Base-by-base conservation (phyloP, 2,888 invertebrate species). In the Galeruca laticollis region DNA sequence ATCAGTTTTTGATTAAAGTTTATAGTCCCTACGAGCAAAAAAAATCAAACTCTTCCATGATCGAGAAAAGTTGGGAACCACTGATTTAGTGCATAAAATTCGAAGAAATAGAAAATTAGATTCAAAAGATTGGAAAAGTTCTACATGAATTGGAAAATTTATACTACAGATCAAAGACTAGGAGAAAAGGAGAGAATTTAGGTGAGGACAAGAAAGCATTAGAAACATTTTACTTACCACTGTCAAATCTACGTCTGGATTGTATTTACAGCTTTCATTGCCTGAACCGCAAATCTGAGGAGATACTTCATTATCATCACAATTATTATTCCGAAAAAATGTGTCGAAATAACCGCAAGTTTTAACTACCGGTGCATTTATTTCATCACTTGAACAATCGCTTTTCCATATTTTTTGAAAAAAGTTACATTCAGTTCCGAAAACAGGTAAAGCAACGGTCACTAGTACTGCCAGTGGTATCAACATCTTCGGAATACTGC, bases 241-340 rank as follows among this genome's bases (percentile, higher is more conserved):
- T 67, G 76, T 72, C 54, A 80, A 65, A 52, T 73, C 62, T 54
- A 74, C 73, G 56, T 80, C 80, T 6, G 80, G 80, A 68, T 78
- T 76, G 31, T 73, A 75, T 3, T 49, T 37, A 52, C 72, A 72
- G 35, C 1, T 18, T 1, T 21, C 11, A 13, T 11, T 6, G 5
- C 31, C 54, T 18, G 21, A 52, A 20, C 9, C 10, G 11, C 11
- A 26, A 5, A 13, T 31, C 13, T 13, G n/a, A 10, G n/a, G 2
- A 11, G n/a, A n/a, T 26, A 54, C 20, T 5, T 15, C 18, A n/a
- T 56, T 31, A 9, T 60, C 60, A 20, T 43, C 40, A 35, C 61
- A 61, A 6, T 49, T 15, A 9, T 40, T 47, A 10, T 35, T 49
- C 1, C 33, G 35, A 18, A 61, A 61, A 21, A 61, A 51, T 35